Conservation (phyloP, 2,113 vertebrate genomes). For the Alexandromys fortis region DNA sequence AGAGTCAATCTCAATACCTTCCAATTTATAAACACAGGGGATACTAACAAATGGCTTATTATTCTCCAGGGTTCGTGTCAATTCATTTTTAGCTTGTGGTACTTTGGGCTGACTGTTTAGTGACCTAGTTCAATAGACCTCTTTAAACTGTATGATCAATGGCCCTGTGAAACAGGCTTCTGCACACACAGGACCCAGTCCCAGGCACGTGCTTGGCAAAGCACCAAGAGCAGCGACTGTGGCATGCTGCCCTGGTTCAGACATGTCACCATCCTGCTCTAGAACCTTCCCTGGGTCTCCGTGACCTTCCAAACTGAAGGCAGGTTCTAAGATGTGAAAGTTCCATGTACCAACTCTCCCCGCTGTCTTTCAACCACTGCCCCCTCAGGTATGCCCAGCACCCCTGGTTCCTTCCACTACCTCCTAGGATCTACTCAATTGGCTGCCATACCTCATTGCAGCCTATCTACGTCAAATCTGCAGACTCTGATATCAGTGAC, state of each 20-base stretch:
- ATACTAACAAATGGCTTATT: rapidly evolving
- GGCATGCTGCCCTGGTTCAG: rapidly evolving
- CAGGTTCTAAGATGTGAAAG: neutral
- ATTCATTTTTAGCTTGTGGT: neutral
- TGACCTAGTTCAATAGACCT: neutral
- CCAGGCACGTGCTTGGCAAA: no score
- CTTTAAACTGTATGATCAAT: rapidly evolving
- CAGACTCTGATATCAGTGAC: rapidly evolving
- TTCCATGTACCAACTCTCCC: rapidly evolving
- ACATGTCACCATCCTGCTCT: rapidly evolving
- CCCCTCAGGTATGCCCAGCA: rapidly evolving
- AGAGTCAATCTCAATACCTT: neutral
- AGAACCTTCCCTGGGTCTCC: neutral
- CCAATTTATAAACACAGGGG: neutral
- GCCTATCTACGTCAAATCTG: neutral
- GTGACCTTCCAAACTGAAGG: neutral
- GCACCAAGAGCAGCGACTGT: rapidly evolving
- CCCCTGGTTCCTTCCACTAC: neutral
- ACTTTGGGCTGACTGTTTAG: neutral
- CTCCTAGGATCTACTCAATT: rapidly evolving
- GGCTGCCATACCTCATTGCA: neutral
- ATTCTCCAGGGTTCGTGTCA: rapidly evolving
- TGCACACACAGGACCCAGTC: neutral
- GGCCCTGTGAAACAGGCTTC: rapidly evolving
- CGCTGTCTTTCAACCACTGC: rapidly evolving